Percentiles rank a stretch among this genome's conserved stretches.
These are phyloP conservation scores for Rhadina sibilatrix DNA, from an alignment of 2,113 vertebrate genomes.

Conservation along the genomic window DNA sequence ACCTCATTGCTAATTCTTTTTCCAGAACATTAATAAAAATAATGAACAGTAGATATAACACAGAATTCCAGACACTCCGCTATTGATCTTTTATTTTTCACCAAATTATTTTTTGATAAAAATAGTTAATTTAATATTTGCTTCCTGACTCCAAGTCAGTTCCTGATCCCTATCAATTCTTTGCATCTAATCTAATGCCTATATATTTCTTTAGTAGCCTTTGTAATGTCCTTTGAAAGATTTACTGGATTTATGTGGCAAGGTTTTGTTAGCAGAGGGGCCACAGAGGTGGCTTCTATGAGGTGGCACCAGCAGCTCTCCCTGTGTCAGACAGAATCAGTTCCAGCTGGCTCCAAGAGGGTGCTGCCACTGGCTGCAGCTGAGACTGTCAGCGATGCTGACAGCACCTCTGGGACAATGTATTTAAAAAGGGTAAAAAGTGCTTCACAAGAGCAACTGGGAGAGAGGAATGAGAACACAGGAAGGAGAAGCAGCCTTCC, in stretches of 20 bases:
- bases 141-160: background rate
- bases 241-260: background rate
- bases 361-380: too few species aligned
- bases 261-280: background rate
- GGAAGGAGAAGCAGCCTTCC: background rate
- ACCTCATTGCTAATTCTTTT: background rate
- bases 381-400: background rate
- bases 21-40: background rate
- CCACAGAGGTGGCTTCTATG: background rate
- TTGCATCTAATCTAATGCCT: background rate
- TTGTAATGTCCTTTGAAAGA: background rate
- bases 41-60: background rate
- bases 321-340: background rate
- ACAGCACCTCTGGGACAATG: fast-evolving
- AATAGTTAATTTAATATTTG: background rate
- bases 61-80: background rate
- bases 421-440: background rate
- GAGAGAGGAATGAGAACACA: background rate
- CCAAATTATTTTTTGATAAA: background rate
- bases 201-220: background rate
- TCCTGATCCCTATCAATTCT: background rate
- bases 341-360: background rate
- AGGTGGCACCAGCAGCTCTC: background rate
- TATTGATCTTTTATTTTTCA: background rate
- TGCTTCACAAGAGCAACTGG: background rate